Conservation (phyloP, 2,113 vertebrate species). For the Panurus biarmicus region DNA sequence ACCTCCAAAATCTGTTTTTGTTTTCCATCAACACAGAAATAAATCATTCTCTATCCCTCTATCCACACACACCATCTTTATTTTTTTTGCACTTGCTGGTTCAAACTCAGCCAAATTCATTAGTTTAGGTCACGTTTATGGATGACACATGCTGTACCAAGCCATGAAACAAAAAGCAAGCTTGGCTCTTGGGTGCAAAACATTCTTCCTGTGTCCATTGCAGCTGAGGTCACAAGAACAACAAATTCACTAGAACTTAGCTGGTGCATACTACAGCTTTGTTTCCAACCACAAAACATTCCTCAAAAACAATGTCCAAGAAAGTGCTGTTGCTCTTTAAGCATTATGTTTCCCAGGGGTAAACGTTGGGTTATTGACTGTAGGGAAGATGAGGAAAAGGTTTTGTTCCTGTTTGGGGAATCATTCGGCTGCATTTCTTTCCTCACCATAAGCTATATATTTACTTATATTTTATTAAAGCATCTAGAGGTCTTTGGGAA, state of each 20-base stretch:
- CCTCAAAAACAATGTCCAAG: conserved; percentile 7
- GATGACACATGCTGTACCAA: not conserved
- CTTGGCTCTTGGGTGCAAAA: not conserved
- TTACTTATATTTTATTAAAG: conserved; percentile 29
- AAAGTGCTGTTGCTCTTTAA: not conserved
- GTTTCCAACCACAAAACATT: conserved; percentile 15
- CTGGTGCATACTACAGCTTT: not conserved
- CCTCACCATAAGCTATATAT: not conserved
- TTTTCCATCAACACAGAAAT: not conserved
- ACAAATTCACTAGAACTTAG: not conserved
- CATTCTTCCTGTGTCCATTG: not conserved
- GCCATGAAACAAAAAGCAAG: not conserved
- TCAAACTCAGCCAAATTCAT: not conserved
- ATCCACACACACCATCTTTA: not conserved
- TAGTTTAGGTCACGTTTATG: conserved; percentile 2
- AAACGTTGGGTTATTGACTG: not conserved
- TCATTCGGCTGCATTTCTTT: conserved; percentile 1
- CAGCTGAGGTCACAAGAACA: conserved; percentile 9
- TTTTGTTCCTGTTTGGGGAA: not conserved
- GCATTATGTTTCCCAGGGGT: not conserved
- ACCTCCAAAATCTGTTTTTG: not conserved
- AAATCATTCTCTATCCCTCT: not conserved
- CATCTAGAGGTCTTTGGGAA: not conserved
- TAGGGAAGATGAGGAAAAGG: not conserved
- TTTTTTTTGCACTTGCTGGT: not conserved